Evolutionary conservation across 2,797 vertebrate species (phyloP), one percentile per base, ranked within the genome.

Genomic region (Hyperoplus lanceolatus): DNA sequence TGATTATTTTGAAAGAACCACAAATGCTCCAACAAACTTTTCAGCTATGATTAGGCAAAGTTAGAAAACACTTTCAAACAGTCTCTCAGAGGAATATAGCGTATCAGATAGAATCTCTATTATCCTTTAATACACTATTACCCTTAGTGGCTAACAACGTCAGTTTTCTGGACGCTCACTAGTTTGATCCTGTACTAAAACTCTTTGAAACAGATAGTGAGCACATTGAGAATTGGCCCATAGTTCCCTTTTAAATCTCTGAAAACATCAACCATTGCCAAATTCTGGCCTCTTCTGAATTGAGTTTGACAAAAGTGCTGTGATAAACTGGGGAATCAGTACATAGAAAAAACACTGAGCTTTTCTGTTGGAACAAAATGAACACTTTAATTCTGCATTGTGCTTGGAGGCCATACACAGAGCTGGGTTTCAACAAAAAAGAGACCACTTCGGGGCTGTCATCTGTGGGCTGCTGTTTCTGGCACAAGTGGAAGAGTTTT

Each of bases 351-450:
- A 79, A 84, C 82, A 67, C 82, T 12, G 53, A 49, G 54, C 65
- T 75, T 88, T 55, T 54, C 63, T 4, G 42, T 83, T 29, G 77
- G 86, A 87, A 87, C 73, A 78, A 80, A 89, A 80, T 3, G n/a
- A 83, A 77, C 60, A 78, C 82, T 91, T 90, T 92, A 91, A 91
- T 89, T 67, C 67, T 49, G 73, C 64, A 73, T 69, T 65, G 81
- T 77, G 84, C 81, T 87, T 62, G 78, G 51, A 81, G 80, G 83
- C 88, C 62, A 36, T 73, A 84, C 86, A 87, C 83, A 90, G 57
- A 86, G 70, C 62, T 51, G 79, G 79, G 49, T 70, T 82, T 68
- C 82, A 62, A 61, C 84, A 90, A 72, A 82, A 80, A 79, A 8
- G 43, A 71, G 68, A 75, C 75, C 62, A 54, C 81, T 84, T 54